These are phyloP conservation scores for Falco novaeseelandiae DNA, from an alignment of 2,797 vertebrate species.

Conservation along the genomic window DNA sequence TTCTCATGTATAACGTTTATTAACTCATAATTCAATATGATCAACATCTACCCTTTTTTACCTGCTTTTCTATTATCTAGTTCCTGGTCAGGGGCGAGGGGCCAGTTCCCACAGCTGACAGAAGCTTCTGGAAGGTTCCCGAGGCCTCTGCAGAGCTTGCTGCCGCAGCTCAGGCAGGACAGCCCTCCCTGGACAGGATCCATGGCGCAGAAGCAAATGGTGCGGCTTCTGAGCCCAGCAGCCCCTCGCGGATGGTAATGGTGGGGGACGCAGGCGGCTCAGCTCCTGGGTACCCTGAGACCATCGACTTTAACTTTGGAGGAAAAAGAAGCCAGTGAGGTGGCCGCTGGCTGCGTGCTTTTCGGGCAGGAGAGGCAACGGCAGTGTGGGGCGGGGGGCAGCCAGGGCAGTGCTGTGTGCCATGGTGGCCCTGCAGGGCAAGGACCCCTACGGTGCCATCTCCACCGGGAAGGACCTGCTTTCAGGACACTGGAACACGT, in stretches of 20 bases:
- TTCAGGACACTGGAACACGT: not conserved
- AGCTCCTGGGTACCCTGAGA: no score
- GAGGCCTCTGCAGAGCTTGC: not conserved
- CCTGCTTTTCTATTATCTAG: not conserved
- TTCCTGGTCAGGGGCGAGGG: not conserved
- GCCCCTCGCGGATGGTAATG: rapidly evolving
- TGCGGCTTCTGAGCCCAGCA: rapidly evolving
- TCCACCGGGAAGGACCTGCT: conserved; percentile 54
- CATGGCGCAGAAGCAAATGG: not conserved
- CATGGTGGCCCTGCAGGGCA: not conserved
- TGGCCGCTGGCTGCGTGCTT: rapidly evolving
- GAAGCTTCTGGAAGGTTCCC: not conserved
- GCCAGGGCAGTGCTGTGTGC: rapidly evolving
- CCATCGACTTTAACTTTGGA: not conserved
- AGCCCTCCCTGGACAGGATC: not conserved
- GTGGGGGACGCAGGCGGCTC: not conserved
- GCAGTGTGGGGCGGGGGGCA: no score
- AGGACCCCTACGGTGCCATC: not conserved
- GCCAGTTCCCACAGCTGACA: not conserved
- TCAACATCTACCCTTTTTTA: not conserved
- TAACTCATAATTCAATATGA: not conserved
- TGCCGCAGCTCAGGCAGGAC: not conserved
- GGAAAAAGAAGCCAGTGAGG: not conserved
- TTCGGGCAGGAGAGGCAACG: rapidly evolving
- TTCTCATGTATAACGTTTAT: not conserved